Base-by-base conservation (phyloP, 2,888 invertebrate genomes). In the Glaucopsyche alexis region DNA sequence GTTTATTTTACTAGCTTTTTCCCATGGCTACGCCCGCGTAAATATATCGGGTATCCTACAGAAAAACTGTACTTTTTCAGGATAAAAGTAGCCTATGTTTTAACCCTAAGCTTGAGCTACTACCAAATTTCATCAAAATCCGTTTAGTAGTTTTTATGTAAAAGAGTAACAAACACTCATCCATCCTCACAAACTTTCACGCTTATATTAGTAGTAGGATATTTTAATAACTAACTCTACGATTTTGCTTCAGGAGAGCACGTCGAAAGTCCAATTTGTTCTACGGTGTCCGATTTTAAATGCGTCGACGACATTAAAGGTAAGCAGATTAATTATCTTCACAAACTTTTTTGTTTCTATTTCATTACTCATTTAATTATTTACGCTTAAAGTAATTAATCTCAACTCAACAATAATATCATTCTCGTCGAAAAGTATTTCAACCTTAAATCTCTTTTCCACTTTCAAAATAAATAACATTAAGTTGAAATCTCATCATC, bases 261-360 rank as follows among this genome's bases (percentile, higher is more conserved):
- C 72, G 78, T 85, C n/a, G 80, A 77, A 78, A 90, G 87, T 66
- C 83, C 86, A 1, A 83, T 91, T 73, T 91, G 91, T 78, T 86
- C 90, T 0, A 91, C 91, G 7, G 78, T 80, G 69, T 65, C 74
- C 29, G 90, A 91, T 78, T 89, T 84, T 74, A 77, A 83, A 29
- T 91, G 91, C 77, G 87, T 90, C 67, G 83, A 81, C 60, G 77
- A 78, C 40, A 87, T 90, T 1, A 84, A 85, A 83, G 88, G 90
- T 88, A 79, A 76, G 73, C 71, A 47, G 69, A 69, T 69, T 69
- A 69, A 69, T 69, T 49, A 69, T 47, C 49, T 29, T 69, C 19
- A 49, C 14, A 69, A 69, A 29, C 49, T 49, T 49, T 49, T 69
- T 66, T 69, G 69, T 69, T 69, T 69, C 47, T 69, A 13, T 69